Evolutionary conservation across 2,888 invertebrate genomes (phyloP).

Genomic region (Limnephilus marmoratus): DNA sequence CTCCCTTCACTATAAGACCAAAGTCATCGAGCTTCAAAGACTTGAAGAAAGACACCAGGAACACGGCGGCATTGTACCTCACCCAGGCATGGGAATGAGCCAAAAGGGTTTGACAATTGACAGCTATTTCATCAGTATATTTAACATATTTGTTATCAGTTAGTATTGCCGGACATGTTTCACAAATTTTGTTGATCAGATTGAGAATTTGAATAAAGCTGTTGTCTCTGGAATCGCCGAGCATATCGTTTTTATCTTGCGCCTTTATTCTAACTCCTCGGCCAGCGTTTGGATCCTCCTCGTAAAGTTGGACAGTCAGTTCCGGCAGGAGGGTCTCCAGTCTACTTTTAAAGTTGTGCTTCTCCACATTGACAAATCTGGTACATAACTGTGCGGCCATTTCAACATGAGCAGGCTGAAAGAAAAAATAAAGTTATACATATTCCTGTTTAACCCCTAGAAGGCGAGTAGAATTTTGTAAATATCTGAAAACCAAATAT

Average conservation of each 20-base stretch:
- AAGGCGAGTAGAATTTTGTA: too few relatives aligned
- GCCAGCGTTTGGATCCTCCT: slow-evolving; percentile 77
- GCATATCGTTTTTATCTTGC: slow-evolving; percentile 72
- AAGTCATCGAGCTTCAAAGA: slow-evolving; percentile 80
- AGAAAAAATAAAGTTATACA: slow-evolving; percentile 54
- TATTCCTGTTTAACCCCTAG: neutral
- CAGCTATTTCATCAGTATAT: slow-evolving; percentile 79
- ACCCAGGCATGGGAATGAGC: slow-evolving; percentile 93
- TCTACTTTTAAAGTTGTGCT: slow-evolving; percentile 82
- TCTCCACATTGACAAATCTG: slow-evolving; percentile 87
- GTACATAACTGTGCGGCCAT: slow-evolving; percentile 88
- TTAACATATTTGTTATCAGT: slow-evolving; percentile 73
- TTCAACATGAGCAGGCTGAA: slow-evolving; percentile 82
- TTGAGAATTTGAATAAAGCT: slow-evolving; percentile 86
- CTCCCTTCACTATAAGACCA: slow-evolving; percentile 73
- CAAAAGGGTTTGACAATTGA: slow-evolving; percentile 83
- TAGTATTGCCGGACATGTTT: slow-evolving; percentile 80
- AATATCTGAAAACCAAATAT: too few relatives aligned
- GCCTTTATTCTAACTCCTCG: slow-evolving; percentile 78
- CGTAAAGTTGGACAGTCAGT: slow-evolving; percentile 76
- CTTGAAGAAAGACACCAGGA: slow-evolving; percentile 84
- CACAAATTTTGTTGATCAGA: slow-evolving; percentile 82
- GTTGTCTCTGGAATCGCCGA: slow-evolving; percentile 79
- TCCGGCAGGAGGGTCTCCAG: slow-evolving; percentile 80
- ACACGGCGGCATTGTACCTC: slow-evolving; percentile 85